phyloP scores from a whole-genome alignment of 2,113 vertebrate genomes.

The Anser brachyrhynchus region DNA sequence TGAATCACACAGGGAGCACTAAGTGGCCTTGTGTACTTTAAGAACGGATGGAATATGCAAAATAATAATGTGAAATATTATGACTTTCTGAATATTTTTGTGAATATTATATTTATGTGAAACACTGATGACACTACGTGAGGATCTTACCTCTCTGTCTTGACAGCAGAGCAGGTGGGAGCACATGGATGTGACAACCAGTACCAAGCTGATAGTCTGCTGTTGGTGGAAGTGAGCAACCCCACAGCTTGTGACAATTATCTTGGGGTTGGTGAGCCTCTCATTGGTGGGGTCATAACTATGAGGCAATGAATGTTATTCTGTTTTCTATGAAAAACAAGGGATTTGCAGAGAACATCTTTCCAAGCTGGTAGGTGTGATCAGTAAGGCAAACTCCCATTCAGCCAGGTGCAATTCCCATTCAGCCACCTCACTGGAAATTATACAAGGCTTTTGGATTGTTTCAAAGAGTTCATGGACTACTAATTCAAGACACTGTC shows the following conservation, averaged over 20 bases:
- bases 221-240: neutral
- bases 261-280: neutral
- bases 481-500: neutral
- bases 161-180: neutral
- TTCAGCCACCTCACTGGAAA: neutral
- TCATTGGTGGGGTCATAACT: rapidly evolving
- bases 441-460: neutral
- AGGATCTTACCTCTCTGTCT: neutral
- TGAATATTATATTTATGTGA: neutral
- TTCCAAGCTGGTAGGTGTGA: neutral
- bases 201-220: neutral
- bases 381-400: neutral
- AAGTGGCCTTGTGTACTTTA: neutral
- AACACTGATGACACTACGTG: neutral
- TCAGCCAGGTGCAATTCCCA: neutral
- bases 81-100: neutral
- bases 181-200: neutral
- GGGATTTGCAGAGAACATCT: neutral
- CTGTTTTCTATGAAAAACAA: neutral
- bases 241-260: neutral
- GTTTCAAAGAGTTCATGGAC: neutral
- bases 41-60: neutral
- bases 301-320: neutral
- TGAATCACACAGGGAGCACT: neutral
- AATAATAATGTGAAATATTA: neutral